phyloP scores from a whole-genome alignment of 2,888 invertebrate species.

The Esperia sulphurella region DNA sequence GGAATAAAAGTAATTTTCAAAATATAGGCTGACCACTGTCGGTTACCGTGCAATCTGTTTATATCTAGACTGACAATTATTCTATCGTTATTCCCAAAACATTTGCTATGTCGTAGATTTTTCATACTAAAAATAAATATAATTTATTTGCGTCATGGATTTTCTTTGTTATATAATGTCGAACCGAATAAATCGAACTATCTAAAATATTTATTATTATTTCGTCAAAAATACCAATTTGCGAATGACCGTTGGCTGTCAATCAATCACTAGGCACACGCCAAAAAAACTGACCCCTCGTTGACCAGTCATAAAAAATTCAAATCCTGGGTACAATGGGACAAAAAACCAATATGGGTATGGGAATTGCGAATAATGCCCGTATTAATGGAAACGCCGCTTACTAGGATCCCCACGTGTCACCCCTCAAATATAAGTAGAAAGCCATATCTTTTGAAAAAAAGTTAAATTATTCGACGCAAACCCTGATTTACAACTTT shows the following conservation, averaged over 20 bases:
- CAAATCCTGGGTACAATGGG: slow-evolving; percentile 23
- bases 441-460: not conserved
- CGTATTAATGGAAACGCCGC: slow-evolving; percentile 53
- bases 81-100: no score
- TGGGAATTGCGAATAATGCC: slow-evolving; percentile 52
- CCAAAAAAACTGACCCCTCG: slow-evolving; percentile 73
- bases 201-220: no score
- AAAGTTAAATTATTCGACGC: not conserved
- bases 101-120: no score
- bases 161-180: no score
- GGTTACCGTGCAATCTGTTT: no score
- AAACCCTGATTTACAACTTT: not conserved
- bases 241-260: slow-evolving; percentile 72
- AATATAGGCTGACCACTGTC: no score
- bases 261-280: slow-evolving; percentile 59
- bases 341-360: slow-evolving; percentile 47
- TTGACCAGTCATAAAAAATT: slow-evolving; percentile 65
- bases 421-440: slow-evolving; percentile 28
- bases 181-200: no score
- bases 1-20: no score
- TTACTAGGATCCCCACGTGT: slow-evolving; percentile 47
- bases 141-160: no score
- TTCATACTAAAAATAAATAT: no score
- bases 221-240: slow-evolving; percentile 44
- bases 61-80: no score